Base-by-base conservation (phyloP, 2,797 vertebrate species). In the Myotis pilosus region DNA sequence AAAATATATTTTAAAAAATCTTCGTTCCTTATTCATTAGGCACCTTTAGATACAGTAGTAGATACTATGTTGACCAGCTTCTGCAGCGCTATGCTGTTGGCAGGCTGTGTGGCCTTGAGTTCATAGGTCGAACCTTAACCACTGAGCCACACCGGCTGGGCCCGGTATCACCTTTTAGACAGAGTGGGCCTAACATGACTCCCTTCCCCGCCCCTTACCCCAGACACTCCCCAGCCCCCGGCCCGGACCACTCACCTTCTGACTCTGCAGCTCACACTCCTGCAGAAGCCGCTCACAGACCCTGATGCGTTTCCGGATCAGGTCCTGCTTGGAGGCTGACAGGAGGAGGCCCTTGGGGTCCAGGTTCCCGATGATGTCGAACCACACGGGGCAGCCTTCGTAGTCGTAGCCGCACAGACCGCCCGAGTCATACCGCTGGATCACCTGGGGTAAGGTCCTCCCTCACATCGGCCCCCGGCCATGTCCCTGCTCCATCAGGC, bases 271-370 rank as follows among this genome's bases (percentile, higher is more conserved):
- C 4, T 98, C 97, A 0, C 99, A 99, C n/a, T 99, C 98, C 0
- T 8, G 97, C 94, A 98, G 98, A 93, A 99, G 97, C 92, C 98
- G n/a, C 98, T 99, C 99, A 0, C 98, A 99, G 98, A 98, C 98
- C 51, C 98, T 98, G 97, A 99, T 98, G 98, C 99, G 99, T 93
- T 98, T 99, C 97, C 98, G 99, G 83, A 99, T 98, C 96, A 99
- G 98, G 96, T 99, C 99, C 96, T 99, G 99, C 97, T 99, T 99
- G 85, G 99, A 99, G 91, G 98, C 99, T 0, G 99, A 99, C 94
- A 99, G 98, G 90, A 99, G 98, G 89, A 99, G 98, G 41, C 99
- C 99, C 97, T 99, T 99, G 89, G 99, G 98, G 17, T 99, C 99
- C 71, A 99, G 96, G 0, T 98, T 99, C 22, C 99, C 99, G 0